Evolutionary conservation across 2,113 vertebrate species (phyloP), one percentile per base, ranked within the genome.

Genomic region (Alouatta palliata): DNA sequence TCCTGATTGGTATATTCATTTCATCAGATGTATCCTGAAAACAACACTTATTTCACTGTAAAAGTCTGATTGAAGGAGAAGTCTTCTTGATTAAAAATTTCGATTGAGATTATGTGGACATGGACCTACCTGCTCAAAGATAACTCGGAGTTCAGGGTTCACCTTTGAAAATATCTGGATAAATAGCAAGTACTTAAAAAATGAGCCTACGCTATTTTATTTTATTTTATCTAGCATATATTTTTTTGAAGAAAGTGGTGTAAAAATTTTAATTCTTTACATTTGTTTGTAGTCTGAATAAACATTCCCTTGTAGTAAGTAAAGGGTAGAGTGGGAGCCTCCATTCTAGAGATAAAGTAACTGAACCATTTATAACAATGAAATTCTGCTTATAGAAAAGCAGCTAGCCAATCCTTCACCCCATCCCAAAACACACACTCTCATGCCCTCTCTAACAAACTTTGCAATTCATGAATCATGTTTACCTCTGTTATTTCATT

Each of bases 1-100:
- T 96, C 95, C 82, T 83, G 96, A 92, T 95, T 75, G 52, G 2
- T 83, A 23, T 77, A 86, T 94, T 68, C 52, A 35, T 45, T 90
- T 64, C 71, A 64, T 81, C 91, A 86, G 91, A 71, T 61, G 40
- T 25, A 21, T 87, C 88, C 61, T 83, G 76, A 96, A 93, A 94
- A 87, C 49, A 79, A 64, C 85, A 77, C 87, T 82, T 47, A 96
- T 52, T 90, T 90, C 84, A 37, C 37, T 91, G 25, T 35, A 70
- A 77, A 81, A 89, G 61, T n/a, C 49, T 68, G 84, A 96, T 49
- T 73, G 75, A 64, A 70, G 75, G 52, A 86, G 87, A 56, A 35
- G 23, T 94, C 95, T 92, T 25, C 43, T 61, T 88, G 91, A 86
- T 92, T 83, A 95, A 88, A 6, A 66, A 27, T 35, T 84, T 56